Evolutionary conservation across 2,888 invertebrate genomes (phyloP), one percentile per base, ranked within the genome.

Genomic region (Diaperis boleti): DNA sequence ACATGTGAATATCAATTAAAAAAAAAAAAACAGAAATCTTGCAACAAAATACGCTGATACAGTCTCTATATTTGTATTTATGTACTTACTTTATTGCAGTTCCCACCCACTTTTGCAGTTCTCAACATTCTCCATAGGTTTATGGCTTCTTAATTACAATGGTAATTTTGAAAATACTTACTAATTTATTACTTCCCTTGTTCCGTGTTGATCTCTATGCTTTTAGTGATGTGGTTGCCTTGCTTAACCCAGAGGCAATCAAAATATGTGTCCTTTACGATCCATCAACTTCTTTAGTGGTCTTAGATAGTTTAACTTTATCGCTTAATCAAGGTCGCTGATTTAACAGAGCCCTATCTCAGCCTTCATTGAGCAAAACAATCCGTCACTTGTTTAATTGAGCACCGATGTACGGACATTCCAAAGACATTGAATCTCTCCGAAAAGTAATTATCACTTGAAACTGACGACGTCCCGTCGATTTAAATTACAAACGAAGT

Each of bases 291-390:
- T 26, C 1, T 26, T 26, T 26, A 26, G n/a, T n/a, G n/a, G n/a
- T 26, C 26, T 26, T 26, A 3, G 26, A 4, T n/a, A 26, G 6
- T 26, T 26, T 26, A 26, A 2, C 26, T 26, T 26, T 26, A 26
- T 26, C 26, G 6, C 6, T n/a, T n/a, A 49, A 49, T 33, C 49
- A 49, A 49, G 49, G 49, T 49, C 18, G 29, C 6, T 18, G 15
- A 3, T 10, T 49, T 49, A 49, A 49, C 49, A 35, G 49, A 17
- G 15, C 15, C 33, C 33, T 18, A 49, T 49, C 33, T 35, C 37
- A 49, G 18, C 52, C 52, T 52, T 39, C 37, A 52, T 52, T 47
- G 20, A 22, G 3, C 26, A 22, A 3, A 18, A 35, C 35, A 39
- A 39, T 39, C 11, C 33, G 26, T 5, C 33, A 33, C 11, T 33